Evolutionary conservation across 2,113 vertebrate genomes (phyloP).

Genomic region (Scopus umbretta): DNA sequence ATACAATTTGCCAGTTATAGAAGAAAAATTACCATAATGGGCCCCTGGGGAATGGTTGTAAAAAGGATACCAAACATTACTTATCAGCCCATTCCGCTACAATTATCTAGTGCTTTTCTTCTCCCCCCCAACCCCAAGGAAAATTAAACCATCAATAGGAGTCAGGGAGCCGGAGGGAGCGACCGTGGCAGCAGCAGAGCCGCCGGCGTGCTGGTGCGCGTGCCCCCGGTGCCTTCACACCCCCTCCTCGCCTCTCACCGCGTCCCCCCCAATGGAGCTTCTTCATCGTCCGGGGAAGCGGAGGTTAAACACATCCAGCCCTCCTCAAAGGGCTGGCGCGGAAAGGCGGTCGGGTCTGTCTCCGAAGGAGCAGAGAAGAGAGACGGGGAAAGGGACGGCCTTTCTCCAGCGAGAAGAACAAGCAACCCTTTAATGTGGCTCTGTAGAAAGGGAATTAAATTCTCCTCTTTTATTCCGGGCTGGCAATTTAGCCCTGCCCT

Average conservation of each 20-base stretch:
- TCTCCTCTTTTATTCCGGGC: not conserved
- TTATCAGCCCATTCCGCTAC: slow-evolving; percentile 67
- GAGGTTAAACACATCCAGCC: not conserved
- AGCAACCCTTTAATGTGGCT: not conserved
- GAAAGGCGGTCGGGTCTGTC: not conserved
- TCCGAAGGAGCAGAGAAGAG: not conserved
- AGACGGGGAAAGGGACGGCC: not conserved
- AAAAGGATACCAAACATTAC: slow-evolving; percentile 76
- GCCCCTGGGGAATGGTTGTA: slow-evolving; percentile 77
- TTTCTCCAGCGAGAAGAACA: not conserved
- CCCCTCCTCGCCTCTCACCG: fast-evolving
- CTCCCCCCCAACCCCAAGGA: slow-evolving; percentile 14
- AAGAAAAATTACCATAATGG: slow-evolving; percentile 85
- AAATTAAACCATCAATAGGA: slow-evolving; percentile 49
- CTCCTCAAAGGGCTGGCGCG: not conserved
- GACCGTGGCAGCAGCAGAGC: not conserved
- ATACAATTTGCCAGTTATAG: slow-evolving; percentile 83
- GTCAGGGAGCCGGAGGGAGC: not conserved
- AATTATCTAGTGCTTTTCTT: slow-evolving; percentile 71
- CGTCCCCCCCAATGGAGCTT: not conserved
- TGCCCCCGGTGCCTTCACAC: not conserved
- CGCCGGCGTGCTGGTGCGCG: not conserved
- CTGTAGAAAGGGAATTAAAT: not conserved
- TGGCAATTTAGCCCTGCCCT: not conserved
- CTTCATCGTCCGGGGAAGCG: not conserved